Base-by-base conservation (phyloP, 2,888 invertebrate species). In the Parnassius glacialis region DNA sequence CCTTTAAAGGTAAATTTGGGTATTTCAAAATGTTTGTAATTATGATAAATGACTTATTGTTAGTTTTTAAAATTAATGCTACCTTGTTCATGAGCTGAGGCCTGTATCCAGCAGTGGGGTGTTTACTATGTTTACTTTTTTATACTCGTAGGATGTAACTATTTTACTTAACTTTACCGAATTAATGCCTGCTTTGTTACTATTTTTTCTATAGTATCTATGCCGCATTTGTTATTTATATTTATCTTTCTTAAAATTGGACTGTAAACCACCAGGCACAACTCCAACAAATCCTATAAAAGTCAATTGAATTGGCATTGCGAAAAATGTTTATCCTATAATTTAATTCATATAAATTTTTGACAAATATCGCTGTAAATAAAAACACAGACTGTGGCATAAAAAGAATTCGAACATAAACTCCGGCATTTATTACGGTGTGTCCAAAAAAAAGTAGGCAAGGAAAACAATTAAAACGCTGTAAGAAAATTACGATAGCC, bases 401-500 rank as follows among this genome's bases (percentile, higher is more conserved):
- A 65, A 56, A 59, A 54, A 61, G 53, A 59, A 51, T 57, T 53
- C 48, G 9, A 54, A 50, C 44, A 57, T 59, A 50, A 52, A 59
- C 48, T 59, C 54, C 48, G 59, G 48, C n/a, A 56, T 67, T 65
- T 59, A 62, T 66, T 57, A 64, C 57, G 48, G 65, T 65, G 65
- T 64, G 57, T 57, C 55, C 61, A 62, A 67, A 65, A 68, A 65
- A 67, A 71, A 65, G 48, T 62, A 52, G 62, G 64, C 69, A 68
- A 64, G 58, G 66, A 70, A 72, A 64, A 65, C 64, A 70, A 70
- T 68, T 57, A 44, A 59, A 64, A 65, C 58, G 65, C 61, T 60
- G 20, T 63, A 51, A 61, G 13, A 45, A 51, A 54, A 55, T 58
- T 16, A 54, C 57, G 44, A 58, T 34, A 16, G 53, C 48, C 10